Conservation (phyloP, 2,888 invertebrate genomes). For the Caenorhabditis zanzibari region DNA sequence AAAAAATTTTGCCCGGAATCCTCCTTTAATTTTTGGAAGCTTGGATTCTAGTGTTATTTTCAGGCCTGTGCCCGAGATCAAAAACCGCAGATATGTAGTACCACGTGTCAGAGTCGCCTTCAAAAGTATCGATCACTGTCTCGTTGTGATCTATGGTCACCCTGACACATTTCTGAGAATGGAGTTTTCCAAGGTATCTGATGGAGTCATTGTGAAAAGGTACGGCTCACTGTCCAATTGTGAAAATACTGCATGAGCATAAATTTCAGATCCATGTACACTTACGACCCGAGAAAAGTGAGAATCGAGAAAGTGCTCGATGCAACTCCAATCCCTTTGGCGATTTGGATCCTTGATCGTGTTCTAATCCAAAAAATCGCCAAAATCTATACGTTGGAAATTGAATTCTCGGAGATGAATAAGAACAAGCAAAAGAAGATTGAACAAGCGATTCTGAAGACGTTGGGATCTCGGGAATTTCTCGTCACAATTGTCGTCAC, state of each 20-base stretch:
- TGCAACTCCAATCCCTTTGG: not conserved
- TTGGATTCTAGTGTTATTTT: no score
- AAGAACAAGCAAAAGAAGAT: not conserved
- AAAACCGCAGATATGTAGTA: not conserved
- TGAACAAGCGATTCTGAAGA: not conserved
- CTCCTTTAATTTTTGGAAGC: no score
- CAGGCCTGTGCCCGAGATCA: no score
- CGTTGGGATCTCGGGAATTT: not conserved
- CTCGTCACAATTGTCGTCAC: not conserved
- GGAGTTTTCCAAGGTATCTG: not conserved
- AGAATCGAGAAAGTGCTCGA: not conserved
- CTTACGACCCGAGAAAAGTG: not conserved
- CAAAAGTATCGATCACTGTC: not conserved
- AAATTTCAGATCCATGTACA: not conserved
- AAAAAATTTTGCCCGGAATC: no score
- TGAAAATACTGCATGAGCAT: no score
- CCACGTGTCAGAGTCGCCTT: not conserved
- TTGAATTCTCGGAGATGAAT: not conserved
- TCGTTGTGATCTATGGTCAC: not conserved
- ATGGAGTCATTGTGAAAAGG: not conserved
- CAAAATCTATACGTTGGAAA: not conserved
- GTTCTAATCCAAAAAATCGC: not conserved
- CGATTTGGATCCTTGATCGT: not conserved
- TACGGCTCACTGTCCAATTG: no score
- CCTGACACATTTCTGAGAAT: not conserved